Base-by-base conservation (phyloP, 2,797 vertebrate genomes). In the Picus viridis region DNA sequence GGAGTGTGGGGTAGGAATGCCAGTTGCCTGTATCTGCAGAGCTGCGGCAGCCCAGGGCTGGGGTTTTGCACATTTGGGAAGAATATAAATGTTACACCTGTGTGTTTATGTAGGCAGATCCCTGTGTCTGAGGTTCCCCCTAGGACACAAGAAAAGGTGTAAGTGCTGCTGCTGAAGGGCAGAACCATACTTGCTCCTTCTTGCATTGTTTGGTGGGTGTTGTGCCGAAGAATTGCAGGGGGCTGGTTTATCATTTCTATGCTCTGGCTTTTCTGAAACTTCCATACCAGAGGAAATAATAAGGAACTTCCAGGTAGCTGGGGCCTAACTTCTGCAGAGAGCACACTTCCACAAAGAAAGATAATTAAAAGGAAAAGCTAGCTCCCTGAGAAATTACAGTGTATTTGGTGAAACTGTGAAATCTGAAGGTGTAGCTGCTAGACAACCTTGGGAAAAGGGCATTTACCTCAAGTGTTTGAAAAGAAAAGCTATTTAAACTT, bases 401-500 rank as follows among this genome's bases (percentile, higher is more conserved):
- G 24, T 90, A 76, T 93, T 93, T 89, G 83, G 83, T 74, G 73
- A 87, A 93, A 92, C 58, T 62, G 79, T 1, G 4, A 87, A 92
- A 72, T 83, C 51, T 69, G 72, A 17, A 82, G 12, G 54, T 73
- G 57, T 45, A 84, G 71, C 36, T 71, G 62, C 75, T 90, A 85
- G 72, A 93, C 61, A 83, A 30, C 81, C 76, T 78, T 85, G 73
- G 59, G 75, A 88, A 95, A 92, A 94, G 84, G 82, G 83, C 89
- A 96, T 83, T 89, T 94, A 89, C 51, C 89, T 95, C 64, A 95
- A 93, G 61, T 92, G 83, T 96, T 96, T 96, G 91, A 94, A 89
- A 96, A 92, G 93, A 93, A 95, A 95, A 91, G 86, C 89, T 91
- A 64, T 94, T 96, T 92, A 95, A 92, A 92, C 94, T 96, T 93